These are phyloP conservation scores for Molossus molossus DNA, from an alignment of 2,797 vertebrate species.

Conservation along the genomic window DNA sequence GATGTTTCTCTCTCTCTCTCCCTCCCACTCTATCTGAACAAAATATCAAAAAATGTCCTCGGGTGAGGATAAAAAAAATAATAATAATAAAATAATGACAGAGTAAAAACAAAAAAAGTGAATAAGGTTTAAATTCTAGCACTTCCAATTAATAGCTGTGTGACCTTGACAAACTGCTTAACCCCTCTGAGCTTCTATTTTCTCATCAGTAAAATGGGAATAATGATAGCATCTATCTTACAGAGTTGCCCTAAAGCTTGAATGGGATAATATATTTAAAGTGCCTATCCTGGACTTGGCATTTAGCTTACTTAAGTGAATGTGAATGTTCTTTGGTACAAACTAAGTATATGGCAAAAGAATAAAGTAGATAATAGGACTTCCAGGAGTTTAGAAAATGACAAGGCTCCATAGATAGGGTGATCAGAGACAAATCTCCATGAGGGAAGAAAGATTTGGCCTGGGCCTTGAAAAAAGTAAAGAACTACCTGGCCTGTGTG, in stretches of 20 bases:
- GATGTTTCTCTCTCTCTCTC: no score
- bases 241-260: neutral
- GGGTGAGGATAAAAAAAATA: no score
- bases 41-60: no score
- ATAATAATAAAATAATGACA: neutral
- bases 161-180: neutral
- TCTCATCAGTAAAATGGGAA: neutral
- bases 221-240: neutral
- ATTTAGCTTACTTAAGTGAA: neutral
- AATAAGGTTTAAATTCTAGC: neutral
- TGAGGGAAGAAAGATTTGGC: neutral
- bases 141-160: neutral
- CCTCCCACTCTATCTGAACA: no score
- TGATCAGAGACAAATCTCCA: neutral
- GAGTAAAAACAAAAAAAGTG: neutral
- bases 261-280: neutral
- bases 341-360: neutral
- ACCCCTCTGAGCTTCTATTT: constrained; percentile 24
- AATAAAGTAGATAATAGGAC: neutral
- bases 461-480: neutral
- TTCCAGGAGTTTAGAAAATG: neutral
- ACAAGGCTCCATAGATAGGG: neutral
- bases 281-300: neutral
- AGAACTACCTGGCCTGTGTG: neutral
- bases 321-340: neutral